Evolutionary conservation across 2,113 vertebrate genomes (phyloP), one percentile per base, ranked within the genome.

Genomic region (Alectura lathami): DNA sequence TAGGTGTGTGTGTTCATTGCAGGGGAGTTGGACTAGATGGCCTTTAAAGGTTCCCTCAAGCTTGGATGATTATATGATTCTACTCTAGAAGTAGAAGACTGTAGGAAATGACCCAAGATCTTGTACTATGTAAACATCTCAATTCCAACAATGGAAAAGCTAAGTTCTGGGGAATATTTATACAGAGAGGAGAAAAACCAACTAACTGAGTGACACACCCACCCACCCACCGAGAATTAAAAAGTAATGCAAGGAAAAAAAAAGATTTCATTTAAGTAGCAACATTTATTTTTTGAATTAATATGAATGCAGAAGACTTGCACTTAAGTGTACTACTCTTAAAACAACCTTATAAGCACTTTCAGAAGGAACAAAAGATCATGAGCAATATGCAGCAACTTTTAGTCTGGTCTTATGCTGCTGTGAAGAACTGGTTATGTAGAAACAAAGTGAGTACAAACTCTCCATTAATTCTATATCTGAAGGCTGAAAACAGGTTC

Each of bases 191-290:
- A 2, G 17, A 48, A 42, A 57, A 59, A 12, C 8, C 17, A 54
- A 51, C 50, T n/a, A 34, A 59, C 20, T 34, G 15, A 56, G 12
- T 30, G 11, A 54, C 56, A 56, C 11, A 8, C 32, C 32, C 8
- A 3, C 2, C n/a, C 30, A 4, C n/a, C n/a, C n/a, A 54, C 4
- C 56, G 2, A 60, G 11, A 76, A 38, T 80, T 47, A 16, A 63
- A n/a, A n/a, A 40, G 68, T 51, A 75, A 67, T 4, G 45, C 2
- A 53, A 13, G 30, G 12, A 51, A 53, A 87, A 82, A n/a, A 0
- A 0, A 7, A 9, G 5, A 34, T 2, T 38, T 45, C 3, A 13
- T 32, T 23, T 48, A 88, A 53, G 54, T 43, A 73, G 32, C 2
- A 54, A 32, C 8, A 14, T 9, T 38, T 70, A 17, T 66, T 14